These are phyloP conservation scores for Emydoidea blandingii DNA, from an alignment of 2,797 vertebrate species.

Conservation along the genomic window DNA sequence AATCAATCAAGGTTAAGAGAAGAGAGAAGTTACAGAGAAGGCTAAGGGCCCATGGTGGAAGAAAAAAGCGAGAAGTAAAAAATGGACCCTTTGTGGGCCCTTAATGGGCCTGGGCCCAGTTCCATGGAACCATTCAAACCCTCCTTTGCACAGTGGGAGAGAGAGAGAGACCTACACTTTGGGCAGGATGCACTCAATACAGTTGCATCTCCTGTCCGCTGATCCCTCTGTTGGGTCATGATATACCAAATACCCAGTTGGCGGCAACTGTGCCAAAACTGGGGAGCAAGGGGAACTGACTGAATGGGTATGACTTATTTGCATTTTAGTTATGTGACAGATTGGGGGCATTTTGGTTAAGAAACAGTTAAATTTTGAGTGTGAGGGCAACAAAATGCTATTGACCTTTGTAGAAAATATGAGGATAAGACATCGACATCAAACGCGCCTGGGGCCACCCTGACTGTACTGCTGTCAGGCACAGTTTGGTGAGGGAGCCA, in stretches of 20 bases:
- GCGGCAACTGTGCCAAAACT: neutral
- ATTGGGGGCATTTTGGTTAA: neutral
- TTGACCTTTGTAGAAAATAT: neutral
- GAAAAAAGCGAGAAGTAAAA: neutral
- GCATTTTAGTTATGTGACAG: neutral
- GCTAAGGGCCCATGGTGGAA: neutral
- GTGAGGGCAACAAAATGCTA: neutral
- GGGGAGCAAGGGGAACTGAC: neutral
- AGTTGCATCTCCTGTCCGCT: neutral
- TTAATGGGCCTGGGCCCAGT: neutral
- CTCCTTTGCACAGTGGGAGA: neutral
- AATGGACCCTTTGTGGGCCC: too few relatives aligned
- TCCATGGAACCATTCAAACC: neutral
- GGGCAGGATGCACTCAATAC: neutral
- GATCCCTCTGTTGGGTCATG: rapidly evolving
- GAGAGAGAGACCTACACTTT: neutral
- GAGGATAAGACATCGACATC: neutral
- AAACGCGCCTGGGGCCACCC: neutral
- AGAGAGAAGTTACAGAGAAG: neutral
- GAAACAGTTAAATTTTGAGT: neutral
- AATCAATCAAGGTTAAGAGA: neutral
- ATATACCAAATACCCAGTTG: neutral
- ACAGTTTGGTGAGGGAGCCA: neutral
- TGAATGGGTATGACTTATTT: neutral
- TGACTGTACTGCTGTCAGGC: neutral